Evolutionary conservation across 2,113 vertebrate genomes (phyloP).

Genomic region (Columba livia): DNA sequence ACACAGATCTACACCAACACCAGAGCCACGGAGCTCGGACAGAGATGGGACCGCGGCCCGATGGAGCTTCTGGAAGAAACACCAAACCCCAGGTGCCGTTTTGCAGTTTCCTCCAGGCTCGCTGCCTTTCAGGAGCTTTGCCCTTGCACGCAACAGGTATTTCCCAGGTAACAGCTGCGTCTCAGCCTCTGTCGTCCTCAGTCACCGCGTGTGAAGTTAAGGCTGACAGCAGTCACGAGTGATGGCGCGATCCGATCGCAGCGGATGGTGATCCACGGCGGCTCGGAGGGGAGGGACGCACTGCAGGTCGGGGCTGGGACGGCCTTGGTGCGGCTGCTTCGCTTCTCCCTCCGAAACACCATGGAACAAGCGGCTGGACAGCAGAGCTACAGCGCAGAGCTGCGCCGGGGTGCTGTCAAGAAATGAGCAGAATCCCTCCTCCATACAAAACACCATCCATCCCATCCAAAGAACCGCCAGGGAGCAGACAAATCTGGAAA

Average conservation of each 20-base stretch:
- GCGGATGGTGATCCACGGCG: background rate
- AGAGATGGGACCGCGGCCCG: accelerated
- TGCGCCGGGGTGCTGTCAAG: background rate
- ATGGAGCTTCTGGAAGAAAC: background rate
- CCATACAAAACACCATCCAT: accelerated
- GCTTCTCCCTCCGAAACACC: background rate
- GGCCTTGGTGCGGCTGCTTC: background rate
- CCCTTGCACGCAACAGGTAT: background rate
- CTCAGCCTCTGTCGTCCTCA: background rate
- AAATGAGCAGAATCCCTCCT: background rate
- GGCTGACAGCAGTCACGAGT: background rate
- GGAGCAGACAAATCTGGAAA: background rate
- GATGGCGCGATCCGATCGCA: background rate
- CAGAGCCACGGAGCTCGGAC: background rate
- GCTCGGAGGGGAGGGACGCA: background rate
- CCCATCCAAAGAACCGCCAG: background rate
- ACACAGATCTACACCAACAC: background rate
- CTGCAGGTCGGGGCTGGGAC: background rate
- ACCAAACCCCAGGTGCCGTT: background rate
- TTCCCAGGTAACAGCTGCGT: background rate
- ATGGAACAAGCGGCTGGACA: accelerated
- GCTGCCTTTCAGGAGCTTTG: background rate
- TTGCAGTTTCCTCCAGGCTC: background rate
- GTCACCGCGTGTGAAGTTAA: accelerated
- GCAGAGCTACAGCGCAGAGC: background rate